Base-by-base conservation (phyloP, 2,888 invertebrate genomes). In the Rhogogaster chlorosoma region DNA sequence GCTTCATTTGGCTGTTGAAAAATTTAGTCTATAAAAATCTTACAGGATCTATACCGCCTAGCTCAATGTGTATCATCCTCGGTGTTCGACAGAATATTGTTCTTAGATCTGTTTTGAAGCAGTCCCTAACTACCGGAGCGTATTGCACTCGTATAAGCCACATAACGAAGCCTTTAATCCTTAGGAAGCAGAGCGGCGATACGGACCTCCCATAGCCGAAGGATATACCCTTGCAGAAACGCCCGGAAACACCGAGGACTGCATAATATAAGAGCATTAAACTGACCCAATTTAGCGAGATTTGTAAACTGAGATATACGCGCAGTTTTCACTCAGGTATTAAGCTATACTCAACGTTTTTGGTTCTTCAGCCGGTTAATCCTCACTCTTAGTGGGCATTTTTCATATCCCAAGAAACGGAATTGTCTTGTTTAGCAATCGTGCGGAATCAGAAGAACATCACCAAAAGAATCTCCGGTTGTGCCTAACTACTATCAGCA, bases 271-370 rank as follows among this genome's bases (percentile, higher is more conserved):
- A 86, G 87, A 87, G 87, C 87, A 89, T 89, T 89, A 88, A 86
- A 89, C 84, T 87, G 86, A 86, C 86, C 88, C 87, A 88, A 86
- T 89, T 90, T 86, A 84, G 86, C 85, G 85, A 89, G 87, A 89
- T 88, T 88, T 87, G 80, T 80, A 80, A 80, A 80, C 57, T 80
- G n/a, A 80, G 80, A 80, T 80, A 80, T 22, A 26, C 38, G 10
- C 49, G 12, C 5, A 9, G 36, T 61, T 29, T 38, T 61, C 38
- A n/a, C 38, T 57, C 61, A 36, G 80, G 80, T 61, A 77, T 80
- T 80, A 57, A 57, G 38, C 80, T 61, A 18, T 61, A 18, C 61
- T 38, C 22, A 36, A 22, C 18, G 22, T 80, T 80, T 80, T 38
- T 61, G n/a, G 49, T n/a, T 26, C 22, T n/a, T 32, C 80, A 36